Evolutionary conservation across 1,140 invertebrate genomes (phyloP).

Genomic region (Bombus sibiricus): DNA sequence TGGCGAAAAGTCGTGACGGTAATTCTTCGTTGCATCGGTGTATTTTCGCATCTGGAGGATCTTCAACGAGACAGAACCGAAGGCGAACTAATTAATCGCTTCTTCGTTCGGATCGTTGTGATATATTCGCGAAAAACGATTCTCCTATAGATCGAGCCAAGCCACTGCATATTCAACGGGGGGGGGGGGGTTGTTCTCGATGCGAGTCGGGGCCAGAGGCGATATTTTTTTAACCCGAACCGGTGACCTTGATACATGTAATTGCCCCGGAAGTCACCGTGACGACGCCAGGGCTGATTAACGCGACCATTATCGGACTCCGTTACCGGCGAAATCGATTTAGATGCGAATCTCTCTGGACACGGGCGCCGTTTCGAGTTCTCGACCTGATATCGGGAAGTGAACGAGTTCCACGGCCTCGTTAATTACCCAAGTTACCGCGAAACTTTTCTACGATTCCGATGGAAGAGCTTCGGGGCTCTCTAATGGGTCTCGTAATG

Average conservation of each 20-base stretch:
- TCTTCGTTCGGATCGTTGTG: too few relatives aligned
- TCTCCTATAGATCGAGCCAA: neutral
- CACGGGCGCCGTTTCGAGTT: constrained; percentile 43
- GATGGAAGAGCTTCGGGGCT: constrained; percentile 58
- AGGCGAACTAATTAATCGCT: constrained; percentile 10
- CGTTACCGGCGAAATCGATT: constrained; percentile 65
- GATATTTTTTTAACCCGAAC: constrained; percentile 12
- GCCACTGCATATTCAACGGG: constrained; percentile 20
- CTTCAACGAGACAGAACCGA: neutral
- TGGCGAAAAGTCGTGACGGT: neutral
- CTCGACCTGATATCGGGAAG: constrained; percentile 65
- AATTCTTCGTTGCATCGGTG: neutral
- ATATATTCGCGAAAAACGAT: neutral
- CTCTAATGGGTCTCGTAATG: constrained; percentile 69
- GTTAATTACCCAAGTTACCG: constrained; percentile 70
- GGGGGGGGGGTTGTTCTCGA: neutral
- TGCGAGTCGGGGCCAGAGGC: neutral
- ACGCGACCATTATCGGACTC: constrained; percentile 56
- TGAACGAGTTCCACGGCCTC: constrained; percentile 66
- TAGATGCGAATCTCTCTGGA: constrained; percentile 61
- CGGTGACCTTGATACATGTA: constrained; percentile 37
- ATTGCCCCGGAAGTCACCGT: constrained; percentile 44
- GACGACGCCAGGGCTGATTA: constrained; percentile 58
- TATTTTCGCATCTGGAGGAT: neutral
- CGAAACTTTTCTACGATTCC: constrained; percentile 70